Conservation (phyloP, 2,797 vertebrate species). For the Sphenodon punctatus region DNA sequence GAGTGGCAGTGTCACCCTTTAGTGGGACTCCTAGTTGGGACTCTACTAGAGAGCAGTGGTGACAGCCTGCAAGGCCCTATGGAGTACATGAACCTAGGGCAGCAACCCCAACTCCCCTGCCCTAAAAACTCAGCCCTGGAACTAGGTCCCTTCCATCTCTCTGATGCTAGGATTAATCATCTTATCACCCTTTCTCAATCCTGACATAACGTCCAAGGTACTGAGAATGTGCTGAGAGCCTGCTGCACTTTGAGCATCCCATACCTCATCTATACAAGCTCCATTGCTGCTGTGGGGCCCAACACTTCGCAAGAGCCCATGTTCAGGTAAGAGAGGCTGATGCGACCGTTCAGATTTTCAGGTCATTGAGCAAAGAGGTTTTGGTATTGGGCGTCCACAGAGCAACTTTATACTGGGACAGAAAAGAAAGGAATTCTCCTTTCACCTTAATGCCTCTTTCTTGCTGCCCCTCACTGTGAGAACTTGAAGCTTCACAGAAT, state of each 20-base stretch:
- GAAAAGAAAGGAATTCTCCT: not conserved
- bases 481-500: not conserved
- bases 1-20: too few species aligned
- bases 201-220: slow-evolving; percentile 17
- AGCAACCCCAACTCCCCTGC: too few species aligned
- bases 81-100: too few species aligned
- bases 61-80: too few species aligned
- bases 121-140: too few species aligned
- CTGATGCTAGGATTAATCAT: too few species aligned
- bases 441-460: not conserved
- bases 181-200: not conserved
- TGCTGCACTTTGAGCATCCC: slow-evolving; percentile 18
- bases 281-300: slow-evolving; percentile 28
- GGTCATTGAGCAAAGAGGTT: not conserved
- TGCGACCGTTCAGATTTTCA: rapidly evolving
- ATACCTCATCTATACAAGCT: slow-evolving; percentile 14
- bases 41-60: too few species aligned
- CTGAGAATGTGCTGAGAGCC: slow-evolving; percentile 37
- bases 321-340: slow-evolving; percentile 25
- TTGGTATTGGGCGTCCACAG: not conserved
- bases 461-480: not conserved
- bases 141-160: too few species aligned
- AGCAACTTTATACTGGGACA: not conserved
- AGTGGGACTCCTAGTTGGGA: too few species aligned
- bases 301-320: slow-evolving; percentile 6